Evolutionary conservation across 2,888 invertebrate genomes (phyloP).

Genomic region (Microctonus brassicae): DNA sequence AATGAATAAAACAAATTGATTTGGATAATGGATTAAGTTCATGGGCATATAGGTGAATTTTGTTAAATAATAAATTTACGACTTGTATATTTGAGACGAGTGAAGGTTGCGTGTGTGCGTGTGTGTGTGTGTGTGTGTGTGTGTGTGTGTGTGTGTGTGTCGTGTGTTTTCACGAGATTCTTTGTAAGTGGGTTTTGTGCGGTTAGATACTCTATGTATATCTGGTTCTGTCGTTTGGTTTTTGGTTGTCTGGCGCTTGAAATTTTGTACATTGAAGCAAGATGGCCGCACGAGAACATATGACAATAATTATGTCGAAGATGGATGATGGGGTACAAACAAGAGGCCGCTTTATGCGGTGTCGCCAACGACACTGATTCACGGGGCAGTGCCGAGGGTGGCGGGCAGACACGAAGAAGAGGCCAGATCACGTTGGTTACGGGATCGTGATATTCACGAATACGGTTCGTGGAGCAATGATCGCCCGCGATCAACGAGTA

Average conservation of each 20-base stretch:
- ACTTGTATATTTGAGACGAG: constrained; percentile 20
- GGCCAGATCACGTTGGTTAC: constrained; percentile 35
- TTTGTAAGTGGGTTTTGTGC: not conserved
- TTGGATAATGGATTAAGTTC: constrained; percentile 18
- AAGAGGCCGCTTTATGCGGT: constrained; percentile 35
- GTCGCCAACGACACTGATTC: constrained; percentile 43
- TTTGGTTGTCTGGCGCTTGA: constrained; percentile 19
- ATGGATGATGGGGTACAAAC: constrained; percentile 22
- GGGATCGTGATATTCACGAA: constrained; percentile 41
- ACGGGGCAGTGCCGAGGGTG: constrained; percentile 41
- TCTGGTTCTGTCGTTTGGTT: no score
- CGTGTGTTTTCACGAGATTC: not conserved
- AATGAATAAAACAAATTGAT: not conserved
- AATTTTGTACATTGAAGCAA: constrained; percentile 53
- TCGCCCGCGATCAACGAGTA: constrained; percentile 68
- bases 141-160: no score
- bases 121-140: not conserved
- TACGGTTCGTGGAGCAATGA: constrained; percentile 72
- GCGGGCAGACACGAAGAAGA: constrained; percentile 38
- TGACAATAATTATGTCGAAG: constrained; percentile 54
- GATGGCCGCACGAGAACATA: constrained; percentile 67
- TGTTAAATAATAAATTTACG: not conserved
- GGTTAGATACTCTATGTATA: not conserved
- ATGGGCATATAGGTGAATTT: not conserved
- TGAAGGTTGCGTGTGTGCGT: not conserved